Evolutionary conservation across 2,888 invertebrate genomes (phyloP).

Genomic region (Poecilobothrus nobilitatus): DNA sequence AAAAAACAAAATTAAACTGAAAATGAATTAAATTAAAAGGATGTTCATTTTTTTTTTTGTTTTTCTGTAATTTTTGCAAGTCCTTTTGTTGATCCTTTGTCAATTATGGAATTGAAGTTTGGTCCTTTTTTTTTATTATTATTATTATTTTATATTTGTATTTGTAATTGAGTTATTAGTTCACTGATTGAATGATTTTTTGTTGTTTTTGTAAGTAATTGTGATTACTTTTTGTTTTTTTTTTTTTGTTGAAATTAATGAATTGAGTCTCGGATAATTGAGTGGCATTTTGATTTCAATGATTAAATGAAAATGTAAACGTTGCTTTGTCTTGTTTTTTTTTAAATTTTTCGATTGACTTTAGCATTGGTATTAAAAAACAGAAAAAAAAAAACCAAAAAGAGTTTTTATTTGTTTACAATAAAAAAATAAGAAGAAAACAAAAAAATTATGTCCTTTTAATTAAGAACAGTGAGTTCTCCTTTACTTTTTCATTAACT

Average conservation of each 20-base stretch:
- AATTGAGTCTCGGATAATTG: not conserved
- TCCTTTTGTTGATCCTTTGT: not conserved
- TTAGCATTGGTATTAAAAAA: no score
- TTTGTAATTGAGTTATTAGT: conserved; percentile 4
- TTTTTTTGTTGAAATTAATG: not conserved
- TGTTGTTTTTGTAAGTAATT: not conserved
- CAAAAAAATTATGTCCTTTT: no score
- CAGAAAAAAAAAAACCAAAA: no score
- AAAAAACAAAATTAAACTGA: not conserved
- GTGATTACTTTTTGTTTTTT: not conserved
- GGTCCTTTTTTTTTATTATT: not conserved
- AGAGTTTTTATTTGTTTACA: no score
- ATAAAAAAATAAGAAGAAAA: no score
- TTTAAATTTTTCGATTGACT: not conserved
- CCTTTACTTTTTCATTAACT: no score
- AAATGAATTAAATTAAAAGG: conserved; percentile 6
- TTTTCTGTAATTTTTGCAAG: no score
- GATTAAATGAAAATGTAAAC: not conserved
- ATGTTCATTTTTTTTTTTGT: no score
- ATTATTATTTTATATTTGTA: not conserved
- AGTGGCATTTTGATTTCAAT: not conserved
- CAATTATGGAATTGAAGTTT: not conserved
- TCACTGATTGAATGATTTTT: conserved; percentile 1
- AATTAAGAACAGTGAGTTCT: no score
- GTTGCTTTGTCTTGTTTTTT: not conserved